These are phyloP conservation scores for Pseudotriccus pelzelni DNA, from an alignment of 2,797 vertebrate species.

Conservation along the genomic window DNA sequence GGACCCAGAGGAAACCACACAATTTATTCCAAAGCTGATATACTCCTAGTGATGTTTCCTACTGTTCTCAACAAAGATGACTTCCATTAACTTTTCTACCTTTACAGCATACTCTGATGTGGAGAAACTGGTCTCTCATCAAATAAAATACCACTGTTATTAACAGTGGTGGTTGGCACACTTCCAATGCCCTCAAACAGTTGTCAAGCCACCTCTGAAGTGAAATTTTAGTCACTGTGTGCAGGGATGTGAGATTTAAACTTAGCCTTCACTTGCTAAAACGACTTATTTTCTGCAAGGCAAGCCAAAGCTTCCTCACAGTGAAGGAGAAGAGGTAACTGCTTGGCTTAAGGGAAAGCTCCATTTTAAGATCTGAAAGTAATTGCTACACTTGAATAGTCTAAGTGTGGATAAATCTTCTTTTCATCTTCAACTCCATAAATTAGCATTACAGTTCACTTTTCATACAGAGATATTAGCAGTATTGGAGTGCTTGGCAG, in stretches of 20 bases:
- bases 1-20: not conserved
- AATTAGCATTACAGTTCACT: not conserved
- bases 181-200: not conserved
- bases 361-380: not conserved
- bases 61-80: not conserved
- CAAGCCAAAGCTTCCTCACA: not conserved
- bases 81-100: not conserved
- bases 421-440: not conserved
- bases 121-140: not conserved
- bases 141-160: not conserved
- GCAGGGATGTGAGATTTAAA: not conserved
- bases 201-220: not conserved
- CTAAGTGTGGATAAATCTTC: not conserved
- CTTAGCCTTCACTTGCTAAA: not conserved
- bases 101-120: not conserved
- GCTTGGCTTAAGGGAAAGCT: not conserved
- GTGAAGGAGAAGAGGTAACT: not conserved
- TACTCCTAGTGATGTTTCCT: not conserved
- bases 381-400: not conserved
- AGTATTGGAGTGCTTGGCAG: not conserved
- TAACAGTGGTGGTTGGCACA: not conserved
- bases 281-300: not conserved
- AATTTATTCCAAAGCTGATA: not conserved
- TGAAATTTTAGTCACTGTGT: not conserved
- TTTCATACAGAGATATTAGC: not conserved